Percentiles rank a stretch among this genome's conserved stretches.
Evolutionary conservation across 2,113 vertebrate genomes (phyloP).

Genomic region (Istiophorus platypterus): DNA sequence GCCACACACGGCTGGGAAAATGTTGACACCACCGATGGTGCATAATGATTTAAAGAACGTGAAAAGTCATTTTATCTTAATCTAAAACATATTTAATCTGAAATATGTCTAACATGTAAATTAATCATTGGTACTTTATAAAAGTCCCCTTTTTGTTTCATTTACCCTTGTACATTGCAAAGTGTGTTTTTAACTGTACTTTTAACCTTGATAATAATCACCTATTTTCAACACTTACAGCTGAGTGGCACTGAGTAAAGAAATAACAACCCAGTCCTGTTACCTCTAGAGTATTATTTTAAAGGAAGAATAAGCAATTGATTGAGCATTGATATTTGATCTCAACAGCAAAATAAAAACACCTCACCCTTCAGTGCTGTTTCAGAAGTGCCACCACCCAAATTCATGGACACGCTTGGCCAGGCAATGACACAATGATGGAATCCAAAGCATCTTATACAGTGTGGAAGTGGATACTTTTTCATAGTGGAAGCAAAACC

Average conservation of each 20-base stretch:
- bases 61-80: neutral
- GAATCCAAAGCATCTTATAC: too few relatives aligned
- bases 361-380: too few relatives aligned
- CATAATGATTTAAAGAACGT: neutral
- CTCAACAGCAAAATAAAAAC: too few relatives aligned
- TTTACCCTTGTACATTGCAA: neutral
- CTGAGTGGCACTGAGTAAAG: neutral
- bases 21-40: conserved; percentile 26
- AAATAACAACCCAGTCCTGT: neutral
- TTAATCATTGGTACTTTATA: neutral
- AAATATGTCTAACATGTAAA: neutral
- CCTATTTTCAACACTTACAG: neutral
- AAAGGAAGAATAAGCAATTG: too few relatives aligned
- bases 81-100: neutral
- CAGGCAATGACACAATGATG: too few relatives aligned
- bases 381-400: too few relatives aligned
- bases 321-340: too few relatives aligned
- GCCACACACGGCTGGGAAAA: conserved; percentile 32
- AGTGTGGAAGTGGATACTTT: too few relatives aligned
- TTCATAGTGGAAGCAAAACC: too few relatives aligned
- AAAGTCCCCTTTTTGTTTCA: neutral
- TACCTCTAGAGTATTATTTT: too few relatives aligned
- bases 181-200: too few relatives aligned
- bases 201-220: neutral
- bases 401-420: too few relatives aligned